phyloP scores from a whole-genome alignment of 2,113 vertebrate genomes.

The Dermatemys mawii region DNA sequence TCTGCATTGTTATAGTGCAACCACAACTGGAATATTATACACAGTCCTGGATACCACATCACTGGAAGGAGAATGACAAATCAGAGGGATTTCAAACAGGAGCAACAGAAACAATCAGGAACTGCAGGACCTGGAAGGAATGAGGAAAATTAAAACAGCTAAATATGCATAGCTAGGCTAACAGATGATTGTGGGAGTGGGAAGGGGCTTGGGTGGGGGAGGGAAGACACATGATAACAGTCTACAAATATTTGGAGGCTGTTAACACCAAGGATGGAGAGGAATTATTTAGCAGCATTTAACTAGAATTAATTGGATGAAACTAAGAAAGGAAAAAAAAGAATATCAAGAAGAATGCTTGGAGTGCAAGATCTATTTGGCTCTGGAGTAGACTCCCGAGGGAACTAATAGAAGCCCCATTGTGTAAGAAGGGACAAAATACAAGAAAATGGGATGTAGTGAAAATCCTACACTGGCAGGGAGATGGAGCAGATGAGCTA shows the following conservation, averaged over 20 bases:
- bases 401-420: not conserved
- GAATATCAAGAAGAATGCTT: not conserved
- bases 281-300: conserved; percentile 1
- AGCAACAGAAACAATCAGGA: not conserved
- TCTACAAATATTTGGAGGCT: not conserved
- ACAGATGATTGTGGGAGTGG: fast-evolving
- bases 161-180: not conserved
- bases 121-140: not conserved
- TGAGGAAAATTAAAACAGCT: fast-evolving
- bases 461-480: not conserved
- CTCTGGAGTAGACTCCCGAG: not conserved
- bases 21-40: not conserved
- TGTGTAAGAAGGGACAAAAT: not conserved
- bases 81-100: not conserved
- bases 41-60: not conserved
- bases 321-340: not conserved
- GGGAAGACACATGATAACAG: not conserved
- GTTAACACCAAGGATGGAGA: not conserved
- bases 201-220: not conserved
- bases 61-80: conserved; percentile 10
- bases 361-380: not conserved
- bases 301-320: not conserved
- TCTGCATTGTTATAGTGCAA: not conserved
- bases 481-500: not conserved
- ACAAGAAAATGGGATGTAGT: not conserved